Percentiles rank a stretch among this genome's conserved stretches.
phyloP scores from a whole-genome alignment of 2,888 invertebrate species.

The Acrobasis consociella region DNA sequence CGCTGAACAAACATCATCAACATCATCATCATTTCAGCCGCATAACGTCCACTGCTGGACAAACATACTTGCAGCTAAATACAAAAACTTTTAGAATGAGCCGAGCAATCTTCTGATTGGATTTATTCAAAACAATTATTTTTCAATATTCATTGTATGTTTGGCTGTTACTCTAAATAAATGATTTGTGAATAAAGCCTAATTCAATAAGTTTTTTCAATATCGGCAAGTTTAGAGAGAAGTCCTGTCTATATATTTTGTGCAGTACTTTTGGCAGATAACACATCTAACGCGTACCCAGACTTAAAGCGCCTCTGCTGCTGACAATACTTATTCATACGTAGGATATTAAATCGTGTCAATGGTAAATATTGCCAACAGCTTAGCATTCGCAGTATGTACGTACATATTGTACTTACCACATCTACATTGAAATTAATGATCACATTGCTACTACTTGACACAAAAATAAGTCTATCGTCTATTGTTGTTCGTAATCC shows the following conservation, averaged over 20 bases:
- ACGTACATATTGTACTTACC: constrained; percentile 15
- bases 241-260: constrained; percentile 10
- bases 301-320: neutral
- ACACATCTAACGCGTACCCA: constrained; percentile 16
- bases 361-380: neutral
- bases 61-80: too few relatives aligned
- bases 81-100: too few relatives aligned
- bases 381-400: neutral
- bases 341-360: neutral
- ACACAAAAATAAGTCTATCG: constrained; percentile 68
- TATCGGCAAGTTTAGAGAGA: constrained; percentile 13
- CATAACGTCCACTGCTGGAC: too few relatives aligned
- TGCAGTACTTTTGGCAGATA: constrained; percentile 18
- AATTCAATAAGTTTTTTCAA: neutral
- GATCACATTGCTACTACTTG: constrained; percentile 58
- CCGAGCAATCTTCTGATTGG: too few relatives aligned
- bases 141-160: too few relatives aligned
- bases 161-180: neutral
- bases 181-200: neutral
- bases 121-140: too few relatives aligned
- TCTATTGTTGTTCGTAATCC: constrained; percentile 44
- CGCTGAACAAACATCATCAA: too few relatives aligned
- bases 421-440: constrained; percentile 33
- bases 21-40: too few relatives aligned
- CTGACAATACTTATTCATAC: constrained; percentile 10